A percentile compares a stretch with the other conserved stretches of the same genome.
Conservation (phyloP, 2,888 invertebrate species). For the Conus canariensis region DNA sequence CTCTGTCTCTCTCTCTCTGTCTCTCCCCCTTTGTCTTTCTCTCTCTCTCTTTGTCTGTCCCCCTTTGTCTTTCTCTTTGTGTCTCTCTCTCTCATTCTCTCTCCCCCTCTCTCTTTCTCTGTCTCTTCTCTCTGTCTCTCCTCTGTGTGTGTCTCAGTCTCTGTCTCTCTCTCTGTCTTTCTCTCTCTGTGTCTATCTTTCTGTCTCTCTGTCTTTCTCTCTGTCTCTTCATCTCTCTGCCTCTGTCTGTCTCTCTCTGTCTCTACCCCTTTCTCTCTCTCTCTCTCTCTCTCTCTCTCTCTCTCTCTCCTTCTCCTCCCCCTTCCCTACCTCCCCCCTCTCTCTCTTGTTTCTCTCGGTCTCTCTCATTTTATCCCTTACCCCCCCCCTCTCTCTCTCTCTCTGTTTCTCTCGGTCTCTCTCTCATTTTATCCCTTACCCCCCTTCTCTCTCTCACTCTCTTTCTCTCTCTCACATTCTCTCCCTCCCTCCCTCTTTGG, state of each 20-base stretch:
- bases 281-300: not conserved
- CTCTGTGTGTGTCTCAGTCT: too few relatives aligned
- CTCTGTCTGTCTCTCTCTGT: slow-evolving; percentile 28
- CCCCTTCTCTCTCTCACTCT: not conserved
- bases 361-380: not conserved
- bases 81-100: too few relatives aligned
- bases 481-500: too few relatives aligned
- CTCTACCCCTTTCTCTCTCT: not conserved
- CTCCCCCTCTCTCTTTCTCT: too few relatives aligned
- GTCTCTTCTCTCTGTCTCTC: too few relatives aligned
- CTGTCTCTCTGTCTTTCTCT: slow-evolving; percentile 27
- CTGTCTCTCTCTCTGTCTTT: not conserved
- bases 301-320: not conserved
- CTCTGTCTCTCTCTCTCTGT: not conserved
- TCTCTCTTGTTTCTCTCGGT: not conserved
- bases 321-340: not conserved
- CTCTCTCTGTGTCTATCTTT: slow-evolving; percentile 15
- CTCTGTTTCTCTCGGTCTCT: too few relatives aligned
- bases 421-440: too few relatives aligned
- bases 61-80: too few relatives aligned
- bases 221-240: slow-evolving; percentile 1
- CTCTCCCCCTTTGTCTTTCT: not conserved
- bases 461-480: too few relatives aligned
- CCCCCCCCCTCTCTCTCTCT: not conserved
- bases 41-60: not conserved